Evolutionary conservation across 2,888 invertebrate genomes (phyloP).

Genomic region (Cryptophagus acutangulus): DNA sequence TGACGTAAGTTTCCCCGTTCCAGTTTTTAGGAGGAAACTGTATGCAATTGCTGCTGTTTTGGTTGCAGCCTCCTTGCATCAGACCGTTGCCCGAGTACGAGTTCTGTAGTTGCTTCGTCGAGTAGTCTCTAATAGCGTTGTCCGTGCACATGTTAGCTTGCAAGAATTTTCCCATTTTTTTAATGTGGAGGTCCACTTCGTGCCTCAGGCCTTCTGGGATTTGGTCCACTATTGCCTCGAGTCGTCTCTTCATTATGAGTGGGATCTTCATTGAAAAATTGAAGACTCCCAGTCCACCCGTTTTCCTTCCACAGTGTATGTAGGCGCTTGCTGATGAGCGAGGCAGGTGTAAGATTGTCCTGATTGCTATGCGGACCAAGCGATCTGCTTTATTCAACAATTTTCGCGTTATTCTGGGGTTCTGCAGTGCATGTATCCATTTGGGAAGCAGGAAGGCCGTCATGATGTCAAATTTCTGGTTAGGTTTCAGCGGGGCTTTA

Average conservation of each 20-base stretch:
- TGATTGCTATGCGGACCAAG: constrained; percentile 14
- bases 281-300: constrained; percentile 17
- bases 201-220: neutral
- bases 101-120: constrained; percentile 11
- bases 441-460: neutral
- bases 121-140: constrained; percentile 5
- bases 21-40: constrained; percentile 25
- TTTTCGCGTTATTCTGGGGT: constrained; percentile 11
- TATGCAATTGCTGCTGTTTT: constrained; percentile 18
- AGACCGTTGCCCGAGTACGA: constrained; percentile 22
- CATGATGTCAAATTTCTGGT: constrained; percentile 1
- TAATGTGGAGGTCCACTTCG: neutral
- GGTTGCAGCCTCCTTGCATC: neutral
- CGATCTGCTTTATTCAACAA: constrained; percentile 8
- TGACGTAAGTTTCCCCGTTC: constrained; percentile 28
- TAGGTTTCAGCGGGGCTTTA: constrained; percentile 2
- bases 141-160: too few species aligned
- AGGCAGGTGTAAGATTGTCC: constrained; percentile 50
- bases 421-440: constrained; percentile 7
- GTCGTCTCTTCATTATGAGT: constrained; percentile 2
- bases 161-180: neutral
- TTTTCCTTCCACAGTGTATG: constrained; percentile 25
- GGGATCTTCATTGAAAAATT: constrained; percentile 5
- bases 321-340: constrained; percentile 38
- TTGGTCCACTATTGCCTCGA: neutral